Base-by-base conservation (phyloP, 2,797 vertebrate genomes). In the Leuciscus waleckii region DNA sequence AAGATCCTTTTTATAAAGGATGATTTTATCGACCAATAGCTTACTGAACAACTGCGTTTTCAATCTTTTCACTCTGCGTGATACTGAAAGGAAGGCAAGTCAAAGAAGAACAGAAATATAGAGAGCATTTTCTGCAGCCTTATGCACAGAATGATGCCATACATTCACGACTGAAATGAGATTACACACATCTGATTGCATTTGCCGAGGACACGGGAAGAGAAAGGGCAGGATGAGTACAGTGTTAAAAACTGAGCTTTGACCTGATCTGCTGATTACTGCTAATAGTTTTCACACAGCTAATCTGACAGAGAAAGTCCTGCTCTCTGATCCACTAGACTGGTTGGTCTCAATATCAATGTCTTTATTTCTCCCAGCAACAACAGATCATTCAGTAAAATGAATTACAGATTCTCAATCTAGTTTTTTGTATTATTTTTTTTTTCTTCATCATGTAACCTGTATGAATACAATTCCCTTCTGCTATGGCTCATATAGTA, bases 151-250 rank as follows among this genome's bases (percentile, higher is more conserved):
- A 88, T 41, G 89, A 90, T 90, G 81, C 88, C 91, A 13, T 88
- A 89, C 69, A 88, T 79, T 79, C 19, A 26, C 77, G 89, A 92
- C 88, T 92, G 88, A 93, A 93, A 93, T 93, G 87, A 92, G 92
- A 93, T 93, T 91, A 91, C 82, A 89, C 90, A 90, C 91, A 91
- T 88, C 74, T 39, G 89, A 90, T 83, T 92, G 89, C 90, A 87
- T 93, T 91, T 81, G 89, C 91, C 41, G 54, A 87, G 91, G 87
- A 84, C 49, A 81, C 75, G 65, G 75, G 73, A 63, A 43, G 37
- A 65, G 51, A 70, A 67, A 54, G 37, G 71, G 46, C 37, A 75
- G 39, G 14, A n/a, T 61, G 74, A 56, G 46, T 46, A 21, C 21
- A 37, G 71, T 67, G 41, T 83, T 77, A 77, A 56, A 74, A 61